phyloP scores from a whole-genome alignment of 2,888 invertebrate genomes.

The Acrocera orbiculus region DNA sequence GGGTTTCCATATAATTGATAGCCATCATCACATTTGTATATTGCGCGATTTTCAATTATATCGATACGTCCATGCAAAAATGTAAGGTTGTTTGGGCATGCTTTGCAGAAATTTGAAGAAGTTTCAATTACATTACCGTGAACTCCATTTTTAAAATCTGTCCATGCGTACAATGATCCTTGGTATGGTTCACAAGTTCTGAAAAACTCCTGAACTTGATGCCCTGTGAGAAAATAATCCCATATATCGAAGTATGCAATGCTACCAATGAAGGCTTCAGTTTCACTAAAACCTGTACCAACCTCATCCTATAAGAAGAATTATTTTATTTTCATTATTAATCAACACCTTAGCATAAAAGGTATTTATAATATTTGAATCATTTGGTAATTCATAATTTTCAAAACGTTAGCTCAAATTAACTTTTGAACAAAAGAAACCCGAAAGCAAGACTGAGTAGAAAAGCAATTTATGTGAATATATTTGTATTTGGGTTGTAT shows the following conservation, averaged over 20 bases:
- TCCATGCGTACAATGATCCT: slow-evolving; percentile 44
- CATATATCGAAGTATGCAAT: slow-evolving; percentile 44
- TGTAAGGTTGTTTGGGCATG: slow-evolving; percentile 30
- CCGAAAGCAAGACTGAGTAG: no score
- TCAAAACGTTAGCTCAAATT: no score
- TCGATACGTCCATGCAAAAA: slow-evolving; percentile 33
- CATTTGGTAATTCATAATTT: no score
- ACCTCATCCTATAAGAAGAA: no score
- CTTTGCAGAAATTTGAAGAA: slow-evolving; percentile 39
- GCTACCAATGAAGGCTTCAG: slow-evolving; percentile 48
- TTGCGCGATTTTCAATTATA: slow-evolving; percentile 28
- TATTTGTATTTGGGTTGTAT: no score
- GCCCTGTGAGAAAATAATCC: slow-evolving; percentile 31
- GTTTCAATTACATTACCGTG: slow-evolving; percentile 37
- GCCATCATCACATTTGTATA: slow-evolving; percentile 34
- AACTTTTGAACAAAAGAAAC: no score
- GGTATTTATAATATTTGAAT: no score
- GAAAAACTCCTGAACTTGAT: slow-evolving; percentile 31
- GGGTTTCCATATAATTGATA: slow-evolving; percentile 16
- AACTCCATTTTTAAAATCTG: slow-evolving; percentile 36
- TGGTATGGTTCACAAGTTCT: slow-evolving; percentile 32
- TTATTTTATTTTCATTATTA: neutral
- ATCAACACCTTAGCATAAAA: no score
- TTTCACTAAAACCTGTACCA: slow-evolving; percentile 41
- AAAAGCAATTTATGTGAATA: no score